These are phyloP conservation scores for Nothoprocta pentlandii DNA, from an alignment of 2,113 vertebrate genomes.

Conservation along the genomic window DNA sequence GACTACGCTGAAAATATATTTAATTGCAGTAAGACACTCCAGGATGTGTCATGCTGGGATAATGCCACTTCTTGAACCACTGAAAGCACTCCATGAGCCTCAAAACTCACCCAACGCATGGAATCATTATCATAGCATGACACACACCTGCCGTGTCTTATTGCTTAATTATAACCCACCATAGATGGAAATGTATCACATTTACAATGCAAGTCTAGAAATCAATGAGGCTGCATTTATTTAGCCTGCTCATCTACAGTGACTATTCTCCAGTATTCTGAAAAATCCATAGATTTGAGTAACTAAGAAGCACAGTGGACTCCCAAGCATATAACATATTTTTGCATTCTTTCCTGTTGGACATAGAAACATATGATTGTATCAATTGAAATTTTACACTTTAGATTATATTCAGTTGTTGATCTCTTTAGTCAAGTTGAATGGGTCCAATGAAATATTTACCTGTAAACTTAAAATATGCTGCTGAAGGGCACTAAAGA, in stretches of 20 bases:
- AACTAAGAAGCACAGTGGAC: conserved; percentile 16
- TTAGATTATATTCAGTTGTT: conserved; percentile 41
- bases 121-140: conserved; percentile 88
- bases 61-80: conserved; percentile 88
- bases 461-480: conserved; percentile 93
- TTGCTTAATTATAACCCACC: conserved; percentile 89
- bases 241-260: conserved; percentile 68
- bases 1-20: conserved; percentile 80
- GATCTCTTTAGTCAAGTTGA: conserved; percentile 25
- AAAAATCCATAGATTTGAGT: conserved; percentile 18
- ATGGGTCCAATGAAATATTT: conserved; percentile 69
- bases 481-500: conserved; percentile 86
- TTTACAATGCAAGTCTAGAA: conserved; percentile 80
- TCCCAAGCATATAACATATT: neutral
- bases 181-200: conserved; percentile 83
- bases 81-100: conserved; percentile 86
- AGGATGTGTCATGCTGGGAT: conserved; percentile 87
- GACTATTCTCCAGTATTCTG: conserved; percentile 53
- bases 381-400: conserved; percentile 5
- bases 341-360: neutral
- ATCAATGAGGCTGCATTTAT: conserved; percentile 79
- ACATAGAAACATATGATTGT: neutral
- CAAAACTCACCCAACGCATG: conserved; percentile 87
- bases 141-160: conserved; percentile 88
- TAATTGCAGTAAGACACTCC: conserved; percentile 86